These are phyloP conservation scores for Papilio machaon DNA, from an alignment of 1,140 invertebrate genomes.

Conservation along the genomic window DNA sequence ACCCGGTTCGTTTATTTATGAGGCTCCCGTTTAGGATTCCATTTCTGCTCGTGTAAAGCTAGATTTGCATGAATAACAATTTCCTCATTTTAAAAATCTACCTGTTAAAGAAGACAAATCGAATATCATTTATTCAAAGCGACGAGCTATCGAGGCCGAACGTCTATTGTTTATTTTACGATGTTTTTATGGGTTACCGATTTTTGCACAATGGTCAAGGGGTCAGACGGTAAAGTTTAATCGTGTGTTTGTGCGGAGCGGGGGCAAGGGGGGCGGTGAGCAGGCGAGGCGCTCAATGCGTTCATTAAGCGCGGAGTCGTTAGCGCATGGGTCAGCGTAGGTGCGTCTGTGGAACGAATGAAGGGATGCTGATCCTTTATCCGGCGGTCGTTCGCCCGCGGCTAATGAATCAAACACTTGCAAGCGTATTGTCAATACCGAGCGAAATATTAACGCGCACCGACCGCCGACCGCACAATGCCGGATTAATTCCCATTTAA, in stretches of 20 bases:
- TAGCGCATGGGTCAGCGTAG: constrained; percentile 71
- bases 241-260: constrained; percentile 52
- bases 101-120: constrained; percentile 76
- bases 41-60: constrained; percentile 78
- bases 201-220: constrained; percentile 60
- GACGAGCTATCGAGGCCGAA: constrained; percentile 66
- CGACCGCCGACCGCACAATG: constrained; percentile 64
- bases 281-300: constrained; percentile 59
- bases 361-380: constrained; percentile 74
- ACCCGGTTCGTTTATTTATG: constrained; percentile 73
- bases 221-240: constrained; percentile 57
- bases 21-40: constrained; percentile 74
- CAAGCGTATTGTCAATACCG: constrained; percentile 75
- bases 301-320: constrained; percentile 76
- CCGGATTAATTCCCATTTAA: constrained; percentile 77
- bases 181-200: constrained; percentile 68
- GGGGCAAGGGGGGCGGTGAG: constrained; percentile 57
- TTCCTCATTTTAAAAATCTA: constrained; percentile 76
- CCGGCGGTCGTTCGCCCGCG: constrained; percentile 68
- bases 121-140: constrained; percentile 73
- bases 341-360: constrained; percentile 72
- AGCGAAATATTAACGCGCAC: constrained; percentile 73
- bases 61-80: constrained; percentile 79
- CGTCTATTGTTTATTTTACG: constrained; percentile 65
- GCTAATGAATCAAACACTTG: constrained; percentile 78